These are phyloP conservation scores for Baryphthengus martii DNA, from an alignment of 2,113 vertebrate genomes.

Conservation along the genomic window DNA sequence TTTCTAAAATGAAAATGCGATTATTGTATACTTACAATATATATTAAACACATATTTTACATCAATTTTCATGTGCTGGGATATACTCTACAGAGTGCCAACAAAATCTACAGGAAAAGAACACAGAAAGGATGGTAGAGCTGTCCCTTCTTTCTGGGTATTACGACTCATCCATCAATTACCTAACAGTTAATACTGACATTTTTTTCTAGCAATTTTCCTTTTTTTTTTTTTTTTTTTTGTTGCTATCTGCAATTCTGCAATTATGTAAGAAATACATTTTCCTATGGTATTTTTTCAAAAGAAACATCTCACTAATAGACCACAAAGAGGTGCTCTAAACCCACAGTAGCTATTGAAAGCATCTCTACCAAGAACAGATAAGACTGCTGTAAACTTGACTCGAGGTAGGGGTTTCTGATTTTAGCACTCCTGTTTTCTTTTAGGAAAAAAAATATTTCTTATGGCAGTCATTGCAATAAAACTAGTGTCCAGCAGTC, in stretches of 20 bases:
- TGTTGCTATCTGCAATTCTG: not conserved
- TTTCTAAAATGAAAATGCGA: not conserved
- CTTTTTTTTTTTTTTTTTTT: not conserved
- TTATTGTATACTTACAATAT: not conserved
- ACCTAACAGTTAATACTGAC: not conserved
- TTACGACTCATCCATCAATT: not conserved
- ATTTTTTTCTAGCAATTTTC: not conserved
- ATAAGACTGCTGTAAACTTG: constrained; percentile 11
- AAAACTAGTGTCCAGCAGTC: constrained; percentile 57
- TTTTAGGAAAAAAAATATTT: constrained; percentile 20
- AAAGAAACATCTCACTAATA: constrained; percentile 9
- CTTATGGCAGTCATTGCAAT: constrained; percentile 40
- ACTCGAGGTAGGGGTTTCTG: constrained; percentile 46
- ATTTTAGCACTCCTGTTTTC: constrained; percentile 50
- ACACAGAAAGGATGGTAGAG: not conserved
- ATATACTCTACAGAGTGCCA: not conserved
- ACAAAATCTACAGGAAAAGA: not conserved
- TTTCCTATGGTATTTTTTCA: not conserved
- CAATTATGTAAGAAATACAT: not conserved
- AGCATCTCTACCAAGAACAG: constrained; percentile 7
- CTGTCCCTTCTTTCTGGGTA: not conserved
- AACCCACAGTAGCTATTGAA: constrained; percentile 39
- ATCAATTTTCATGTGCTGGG: not conserved
- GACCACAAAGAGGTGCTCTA: constrained; percentile 80
- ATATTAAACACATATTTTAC: not conserved